These are phyloP conservation scores for Amphimedon queenslandica DNA, from an alignment of 37 sponge, comb jelly and placozoan genomes.

Conservation along the genomic window DNA sequence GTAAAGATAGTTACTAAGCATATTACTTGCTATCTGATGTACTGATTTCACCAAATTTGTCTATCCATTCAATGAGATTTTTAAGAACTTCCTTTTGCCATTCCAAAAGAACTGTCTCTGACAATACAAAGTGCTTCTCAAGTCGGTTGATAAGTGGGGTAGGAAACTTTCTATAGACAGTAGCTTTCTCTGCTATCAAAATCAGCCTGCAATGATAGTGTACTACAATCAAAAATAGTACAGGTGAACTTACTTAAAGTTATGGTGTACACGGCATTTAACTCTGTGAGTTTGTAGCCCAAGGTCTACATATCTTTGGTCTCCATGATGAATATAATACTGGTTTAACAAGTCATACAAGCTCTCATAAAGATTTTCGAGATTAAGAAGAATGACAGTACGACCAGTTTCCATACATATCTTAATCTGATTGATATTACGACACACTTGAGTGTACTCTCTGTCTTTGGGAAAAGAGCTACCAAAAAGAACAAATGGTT, in stretches of 20 bases:
- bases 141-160: constrained; percentile 93
- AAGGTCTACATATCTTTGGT: constrained; percentile 79
- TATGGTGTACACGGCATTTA: constrained; percentile 77
- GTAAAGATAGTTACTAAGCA: neutral
- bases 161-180: constrained; percentile 84
- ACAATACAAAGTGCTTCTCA: constrained; percentile 89
- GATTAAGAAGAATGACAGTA: constrained; percentile 84
- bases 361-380: constrained; percentile 96
- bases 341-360: constrained; percentile 94
- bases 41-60: constrained; percentile 6
- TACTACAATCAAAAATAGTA: neutral
- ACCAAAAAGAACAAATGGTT: constrained; percentile 86
- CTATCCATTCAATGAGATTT: constrained; percentile 47
- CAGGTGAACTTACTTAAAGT: constrained; percentile 55
- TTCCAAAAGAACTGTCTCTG: constrained; percentile 54
- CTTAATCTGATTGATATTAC: constrained; percentile 94
- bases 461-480: constrained; percentile 94
- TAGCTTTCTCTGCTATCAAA: constrained; percentile 78
- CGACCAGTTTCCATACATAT: constrained; percentile 93
- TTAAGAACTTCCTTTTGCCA: constrained; percentile 37
- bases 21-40: neutral
- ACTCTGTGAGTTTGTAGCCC: constrained; percentile 88
- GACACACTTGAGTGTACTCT: constrained; percentile 92
- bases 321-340: constrained; percentile 62
- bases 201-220: constrained; percentile 53